Percentiles rank a stretch among this genome's conserved stretches.
Evolutionary conservation across 2,888 invertebrate species (phyloP).

Genomic region (Eristalis arbustorum): DNA sequence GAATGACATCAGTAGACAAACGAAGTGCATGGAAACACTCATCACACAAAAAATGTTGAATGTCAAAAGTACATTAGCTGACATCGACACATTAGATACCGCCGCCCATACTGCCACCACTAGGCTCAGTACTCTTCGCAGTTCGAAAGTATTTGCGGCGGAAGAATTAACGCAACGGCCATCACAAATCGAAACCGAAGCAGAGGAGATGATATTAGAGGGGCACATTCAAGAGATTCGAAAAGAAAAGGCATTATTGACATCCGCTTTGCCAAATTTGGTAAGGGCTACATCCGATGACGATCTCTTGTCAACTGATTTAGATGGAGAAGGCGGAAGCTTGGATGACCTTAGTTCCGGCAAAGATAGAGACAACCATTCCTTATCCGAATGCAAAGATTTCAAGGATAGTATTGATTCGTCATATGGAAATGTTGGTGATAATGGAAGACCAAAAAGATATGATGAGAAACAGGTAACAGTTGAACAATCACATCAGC

Average conservation of each 20-base stretch:
- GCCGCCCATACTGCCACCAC: slow-evolving; percentile 92
- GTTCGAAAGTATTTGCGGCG: slow-evolving; percentile 85
- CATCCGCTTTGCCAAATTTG: slow-evolving; percentile 89
- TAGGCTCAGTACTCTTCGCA: slow-evolving; percentile 88
- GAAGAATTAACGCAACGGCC: slow-evolving; percentile 75
- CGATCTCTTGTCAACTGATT: slow-evolving; percentile 90
- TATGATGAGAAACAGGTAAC: slow-evolving; percentile 43
- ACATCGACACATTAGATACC: slow-evolving; percentile 93
- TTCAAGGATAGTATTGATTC: slow-evolving; percentile 73
- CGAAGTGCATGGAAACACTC: slow-evolving; percentile 93
- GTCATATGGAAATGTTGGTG: slow-evolving; percentile 70
- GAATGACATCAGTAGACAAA: slow-evolving; percentile 93
- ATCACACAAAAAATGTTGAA: slow-evolving; percentile 92
- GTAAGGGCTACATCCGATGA: slow-evolving; percentile 93
- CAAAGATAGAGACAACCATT: slow-evolving; percentile 72
- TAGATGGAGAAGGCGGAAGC: slow-evolving; percentile 87
- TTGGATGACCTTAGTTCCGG: slow-evolving; percentile 82
- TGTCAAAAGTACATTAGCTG: slow-evolving; percentile 91
- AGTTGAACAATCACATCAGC: slow-evolving; percentile 43
- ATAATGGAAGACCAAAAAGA: slow-evolving; percentile 43
- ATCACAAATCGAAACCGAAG: slow-evolving; percentile 81
- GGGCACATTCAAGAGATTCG: slow-evolving; percentile 90
- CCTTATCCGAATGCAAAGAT: slow-evolving; percentile 70
- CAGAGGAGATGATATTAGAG: slow-evolving; percentile 88
- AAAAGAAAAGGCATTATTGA: slow-evolving; percentile 90